These are phyloP conservation scores for Agrilus biguttatus DNA, from an alignment of 2,888 invertebrate species.

Conservation along the genomic window DNA sequence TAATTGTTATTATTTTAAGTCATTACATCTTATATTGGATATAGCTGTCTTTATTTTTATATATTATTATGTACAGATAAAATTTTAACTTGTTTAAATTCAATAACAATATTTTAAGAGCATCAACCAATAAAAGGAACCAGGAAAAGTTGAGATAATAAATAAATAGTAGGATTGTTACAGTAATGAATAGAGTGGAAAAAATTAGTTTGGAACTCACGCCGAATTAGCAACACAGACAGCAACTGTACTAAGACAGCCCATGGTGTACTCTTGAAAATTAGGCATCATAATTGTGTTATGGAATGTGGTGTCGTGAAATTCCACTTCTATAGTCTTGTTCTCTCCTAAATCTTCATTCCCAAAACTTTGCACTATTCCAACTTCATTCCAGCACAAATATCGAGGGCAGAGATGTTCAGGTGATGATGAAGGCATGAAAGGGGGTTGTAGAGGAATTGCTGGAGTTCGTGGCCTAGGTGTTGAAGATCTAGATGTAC, in stretches of 20 bases:
- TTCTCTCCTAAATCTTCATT: constrained; percentile 32
- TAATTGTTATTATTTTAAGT: no score
- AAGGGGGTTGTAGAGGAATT: constrained; percentile 59
- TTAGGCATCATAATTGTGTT: constrained; percentile 84
- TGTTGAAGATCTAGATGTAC: constrained; percentile 15
- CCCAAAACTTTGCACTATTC: constrained; percentile 73
- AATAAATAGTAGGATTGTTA: no score
- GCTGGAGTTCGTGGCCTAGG: constrained; percentile 30
- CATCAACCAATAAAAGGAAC: constrained; percentile 9
- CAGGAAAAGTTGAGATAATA: no score
- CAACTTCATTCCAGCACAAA: constrained; percentile 84
- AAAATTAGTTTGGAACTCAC: constrained; percentile 24
- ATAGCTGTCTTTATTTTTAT: no score
- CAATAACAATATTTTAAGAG: no score
- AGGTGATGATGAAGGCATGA: constrained; percentile 86
- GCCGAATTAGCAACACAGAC: constrained; percentile 62
- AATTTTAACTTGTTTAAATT: no score
- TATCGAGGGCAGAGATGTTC: constrained; percentile 55
- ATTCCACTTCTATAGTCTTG: constrained; percentile 84
- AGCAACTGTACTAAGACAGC: constrained; percentile 67
- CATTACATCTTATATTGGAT: no score
- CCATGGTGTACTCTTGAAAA: constrained; percentile 72
- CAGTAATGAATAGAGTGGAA: no score
- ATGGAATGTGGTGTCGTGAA: constrained; percentile 81
- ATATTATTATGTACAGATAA: no score